Evolutionary conservation across 2,113 vertebrate species (phyloP).

Genomic region (Eurystomus gularis): DNA sequence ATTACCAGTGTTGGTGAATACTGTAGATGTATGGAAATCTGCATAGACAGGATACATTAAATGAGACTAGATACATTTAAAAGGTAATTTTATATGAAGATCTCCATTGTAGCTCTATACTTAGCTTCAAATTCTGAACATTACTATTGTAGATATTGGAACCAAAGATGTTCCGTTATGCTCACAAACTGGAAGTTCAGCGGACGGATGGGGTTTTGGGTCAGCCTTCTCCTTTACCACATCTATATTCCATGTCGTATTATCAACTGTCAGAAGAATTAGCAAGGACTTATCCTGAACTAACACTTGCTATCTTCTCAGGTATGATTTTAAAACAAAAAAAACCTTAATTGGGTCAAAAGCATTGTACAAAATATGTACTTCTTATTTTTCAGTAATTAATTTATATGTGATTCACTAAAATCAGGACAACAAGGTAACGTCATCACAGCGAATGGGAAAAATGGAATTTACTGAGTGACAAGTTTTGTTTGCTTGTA

Average conservation of each 20-base stretch:
- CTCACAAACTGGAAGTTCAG: conserved; percentile 96
- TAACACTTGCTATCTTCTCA: conserved; percentile 96
- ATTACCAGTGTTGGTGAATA: background rate
- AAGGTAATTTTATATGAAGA: background rate
- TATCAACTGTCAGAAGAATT: conserved; percentile 97
- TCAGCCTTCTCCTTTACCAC: conserved; percentile 90
- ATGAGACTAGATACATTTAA: background rate
- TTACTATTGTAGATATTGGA: conserved; percentile 86
- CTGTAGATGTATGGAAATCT: background rate
- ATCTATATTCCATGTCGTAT: conserved; percentile 94
- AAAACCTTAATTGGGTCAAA: background rate
- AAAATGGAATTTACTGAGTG: background rate
- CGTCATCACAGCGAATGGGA: background rate
- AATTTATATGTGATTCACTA: background rate
- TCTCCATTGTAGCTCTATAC: background rate
- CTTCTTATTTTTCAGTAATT: background rate
- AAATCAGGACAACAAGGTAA: background rate
- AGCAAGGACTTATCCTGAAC: conserved; percentile 93
- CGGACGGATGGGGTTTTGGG: conserved; percentile 89
- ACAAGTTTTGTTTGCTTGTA: background rate
- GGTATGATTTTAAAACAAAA: conserved; percentile 72
- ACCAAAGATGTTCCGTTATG: conserved; percentile 98
- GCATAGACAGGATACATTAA: background rate
- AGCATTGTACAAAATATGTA: background rate
- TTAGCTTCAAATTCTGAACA: background rate